Conservation (phyloP, 2,888 invertebrate species). For the Caenorhabditis panamensis region DNA sequence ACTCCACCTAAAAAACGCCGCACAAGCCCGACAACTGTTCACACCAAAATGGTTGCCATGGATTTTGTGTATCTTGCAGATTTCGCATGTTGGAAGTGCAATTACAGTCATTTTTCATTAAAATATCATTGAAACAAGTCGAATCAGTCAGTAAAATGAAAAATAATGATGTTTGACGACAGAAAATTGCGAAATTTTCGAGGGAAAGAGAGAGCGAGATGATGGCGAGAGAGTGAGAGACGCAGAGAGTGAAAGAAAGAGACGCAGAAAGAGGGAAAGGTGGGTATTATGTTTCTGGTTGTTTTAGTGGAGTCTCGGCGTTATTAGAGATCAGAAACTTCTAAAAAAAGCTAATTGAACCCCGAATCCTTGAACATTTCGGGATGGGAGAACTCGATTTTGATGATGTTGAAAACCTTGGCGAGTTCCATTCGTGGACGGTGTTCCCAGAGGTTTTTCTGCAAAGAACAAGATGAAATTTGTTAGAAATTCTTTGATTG, state of each 20-base stretch:
- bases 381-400: conserved; percentile 58
- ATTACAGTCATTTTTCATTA: not conserved
- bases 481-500: too few relatives aligned
- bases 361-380: conserved; percentile 49
- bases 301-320: too few relatives aligned
- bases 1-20: conserved; percentile 52
- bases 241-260: not conserved
- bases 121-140: not conserved
- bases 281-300: too few relatives aligned
- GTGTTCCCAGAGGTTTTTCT: conserved; percentile 58
- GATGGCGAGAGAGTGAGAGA: not conserved
- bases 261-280: not conserved
- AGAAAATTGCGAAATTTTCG: not conserved
- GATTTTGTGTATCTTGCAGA: conserved; percentile 22
- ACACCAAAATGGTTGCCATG: conserved; percentile 64
- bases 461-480: conserved; percentile 11
- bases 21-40: conserved; percentile 58
- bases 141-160: not conserved
- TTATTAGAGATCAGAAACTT: not conserved
- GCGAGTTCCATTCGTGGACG: conserved; percentile 60
- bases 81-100: not conserved
- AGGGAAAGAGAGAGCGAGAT: not conserved
- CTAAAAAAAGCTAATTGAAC: conserved; percentile 14
- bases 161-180: not conserved
- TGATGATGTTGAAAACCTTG: conserved; percentile 63